phyloP scores from a whole-genome alignment of 2,797 vertebrate species.

The Dendrocincla fuliginosa region DNA sequence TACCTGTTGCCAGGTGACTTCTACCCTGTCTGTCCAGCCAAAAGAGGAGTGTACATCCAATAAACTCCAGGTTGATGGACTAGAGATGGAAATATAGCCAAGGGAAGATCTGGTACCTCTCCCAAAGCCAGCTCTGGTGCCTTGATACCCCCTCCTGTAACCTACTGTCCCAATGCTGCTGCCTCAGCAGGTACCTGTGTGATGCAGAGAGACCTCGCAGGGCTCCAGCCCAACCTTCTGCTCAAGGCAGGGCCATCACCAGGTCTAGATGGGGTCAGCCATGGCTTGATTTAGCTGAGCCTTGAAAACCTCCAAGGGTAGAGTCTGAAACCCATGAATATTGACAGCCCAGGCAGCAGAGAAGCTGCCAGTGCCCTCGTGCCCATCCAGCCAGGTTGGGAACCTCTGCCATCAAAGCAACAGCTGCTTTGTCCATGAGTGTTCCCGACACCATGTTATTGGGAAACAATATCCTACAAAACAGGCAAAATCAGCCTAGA shows the following conservation, averaged over 20 bases:
- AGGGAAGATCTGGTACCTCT: not conserved
- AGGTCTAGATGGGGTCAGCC: fast-evolving
- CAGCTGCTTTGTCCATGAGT: fast-evolving
- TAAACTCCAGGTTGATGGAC: not conserved
- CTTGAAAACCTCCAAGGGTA: not conserved
- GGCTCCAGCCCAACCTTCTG: not conserved
- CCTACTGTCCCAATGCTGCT: fast-evolving
- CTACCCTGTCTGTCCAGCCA: not conserved
- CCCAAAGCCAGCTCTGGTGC: not conserved
- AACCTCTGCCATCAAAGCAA: not conserved
- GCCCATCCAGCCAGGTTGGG: fast-evolving
- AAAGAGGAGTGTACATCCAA: not conserved
- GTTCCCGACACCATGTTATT: fast-evolving
- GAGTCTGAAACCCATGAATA: not conserved
- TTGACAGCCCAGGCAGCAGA: not conserved
- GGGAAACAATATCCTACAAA: not conserved
- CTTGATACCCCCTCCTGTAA: not conserved
- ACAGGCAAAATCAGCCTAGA: fast-evolving
- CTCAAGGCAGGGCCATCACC: not conserved
- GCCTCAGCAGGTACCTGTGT: not conserved
- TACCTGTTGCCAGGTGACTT: not conserved
- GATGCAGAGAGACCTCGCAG: not conserved
- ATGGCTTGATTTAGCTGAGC: not conserved
- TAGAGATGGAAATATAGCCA: not conserved
- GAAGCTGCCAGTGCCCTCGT: not conserved